Evolutionary conservation across 2,888 invertebrate species (phyloP), one percentile per base, ranked within the genome.

Genomic region (Heteromurus nitidus): DNA sequence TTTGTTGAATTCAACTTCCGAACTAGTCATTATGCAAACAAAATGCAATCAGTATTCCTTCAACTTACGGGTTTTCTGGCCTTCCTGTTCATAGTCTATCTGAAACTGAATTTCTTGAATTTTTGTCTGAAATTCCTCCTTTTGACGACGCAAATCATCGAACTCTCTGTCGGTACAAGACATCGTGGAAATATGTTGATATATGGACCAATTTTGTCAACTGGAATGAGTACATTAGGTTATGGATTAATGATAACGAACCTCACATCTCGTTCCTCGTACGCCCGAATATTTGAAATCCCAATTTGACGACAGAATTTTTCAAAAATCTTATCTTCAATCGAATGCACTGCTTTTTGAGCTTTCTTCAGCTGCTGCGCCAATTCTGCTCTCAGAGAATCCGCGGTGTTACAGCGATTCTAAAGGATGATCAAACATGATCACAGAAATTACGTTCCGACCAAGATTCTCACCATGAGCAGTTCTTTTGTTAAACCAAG

Each of bases 11-110:
- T n/a, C n/a, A n/a, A n/a, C n/a, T n/a, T n/a, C n/a, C 88, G 99
- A 97, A 76, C 98, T 93, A 74, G 96, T 96, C 84, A 94, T 93
- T 89, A 99, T 98, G 90, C 97, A 99, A 90, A 99, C 98, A 84
- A 99, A 91, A 90, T 99, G 97, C 72, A 94, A 93, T 88, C 98
- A 94, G 83, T 96, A 93, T 90, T 97, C 96, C 87, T 96, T 95
- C 90, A 99, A 98, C 89, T 97, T 97, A 88, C 99, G 97, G 90
- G 96, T 98, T 90, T 98, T 98, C 89, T 98, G 93, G 86, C 98
- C 93, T 86, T 95, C 95, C 89, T 97, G 96, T 85, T 97, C 97
- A 65, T 97, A 92, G 90, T 99, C 98, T 90, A 99, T 98, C 89
- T 97, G 97, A 86, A 95, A 95, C 85, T 91, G 90, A 83, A 98